phyloP scores from a whole-genome alignment of 2,888 invertebrate species.

The Tenthredo mesomela region DNA sequence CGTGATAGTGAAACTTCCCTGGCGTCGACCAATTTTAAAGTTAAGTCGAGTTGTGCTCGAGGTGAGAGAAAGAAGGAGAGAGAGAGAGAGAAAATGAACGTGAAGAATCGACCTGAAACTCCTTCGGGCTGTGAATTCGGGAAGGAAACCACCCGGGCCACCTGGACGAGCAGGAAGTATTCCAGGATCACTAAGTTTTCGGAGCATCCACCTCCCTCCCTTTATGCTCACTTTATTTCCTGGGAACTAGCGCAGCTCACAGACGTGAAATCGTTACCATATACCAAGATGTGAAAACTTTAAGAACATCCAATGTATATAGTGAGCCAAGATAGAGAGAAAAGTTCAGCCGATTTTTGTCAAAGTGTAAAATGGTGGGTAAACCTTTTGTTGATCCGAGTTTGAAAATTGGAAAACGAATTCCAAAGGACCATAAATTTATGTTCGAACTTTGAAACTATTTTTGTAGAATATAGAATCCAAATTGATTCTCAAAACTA shows the following conservation, averaged over 20 bases:
- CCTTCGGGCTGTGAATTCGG: constrained; percentile 36
- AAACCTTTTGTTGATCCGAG: neutral
- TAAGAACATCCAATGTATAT: neutral
- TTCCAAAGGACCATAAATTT: neutral
- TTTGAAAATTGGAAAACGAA: constrained; percentile 3
- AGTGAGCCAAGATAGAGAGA: neutral
- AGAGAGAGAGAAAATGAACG: neutral
- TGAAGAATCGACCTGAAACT: constrained; percentile 30
- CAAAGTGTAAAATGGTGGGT: constrained; percentile 28
- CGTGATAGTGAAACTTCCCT: constrained; percentile 17
- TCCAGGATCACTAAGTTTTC: constrained; percentile 26
- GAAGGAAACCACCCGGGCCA: constrained; percentile 9
- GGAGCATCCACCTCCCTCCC: constrained; percentile 4
- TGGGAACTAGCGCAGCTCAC: neutral
- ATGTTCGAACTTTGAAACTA: neutral
- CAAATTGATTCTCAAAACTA: neutral
- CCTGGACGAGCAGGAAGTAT: constrained; percentile 20
- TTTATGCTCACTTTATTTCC: constrained; percentile 35
- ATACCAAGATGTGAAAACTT: constrained; percentile 28
- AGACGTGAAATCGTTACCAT: constrained; percentile 43
- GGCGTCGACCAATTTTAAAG: constrained; percentile 44
- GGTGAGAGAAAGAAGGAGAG: neutral
- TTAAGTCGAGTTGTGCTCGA: constrained; percentile 24
- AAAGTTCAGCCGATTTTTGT: constrained; percentile 14
- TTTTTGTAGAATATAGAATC: neutral